Percentiles rank a stretch among this genome's conserved stretches.
Evolutionary conservation across 2,797 vertebrate genomes (phyloP).

Genomic region (Pteronotus mesoamericanus): DNA sequence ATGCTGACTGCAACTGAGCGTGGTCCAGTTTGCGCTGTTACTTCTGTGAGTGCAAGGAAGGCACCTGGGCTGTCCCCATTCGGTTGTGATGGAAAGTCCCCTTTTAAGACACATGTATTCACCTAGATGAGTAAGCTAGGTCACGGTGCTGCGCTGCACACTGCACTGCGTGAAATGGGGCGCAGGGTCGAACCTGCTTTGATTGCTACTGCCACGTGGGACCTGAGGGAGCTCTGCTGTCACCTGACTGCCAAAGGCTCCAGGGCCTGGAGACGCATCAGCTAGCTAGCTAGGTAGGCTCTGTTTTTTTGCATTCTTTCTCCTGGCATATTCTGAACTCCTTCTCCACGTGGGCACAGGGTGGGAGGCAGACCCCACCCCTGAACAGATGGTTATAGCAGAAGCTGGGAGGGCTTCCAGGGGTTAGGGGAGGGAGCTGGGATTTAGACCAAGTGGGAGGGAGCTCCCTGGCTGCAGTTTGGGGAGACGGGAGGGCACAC

Average conservation of each 20-base stretch:
- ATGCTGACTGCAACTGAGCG: fast-evolving
- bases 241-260: neutral
- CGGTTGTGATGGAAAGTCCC: neutral
- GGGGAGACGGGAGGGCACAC: neutral
- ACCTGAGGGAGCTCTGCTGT: neutral
- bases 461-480: neutral
- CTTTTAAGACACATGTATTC: neutral
- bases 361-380: neutral
- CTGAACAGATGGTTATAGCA: neutral
- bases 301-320: too few relatives aligned
- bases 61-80: neutral
- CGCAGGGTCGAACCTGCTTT: neutral
- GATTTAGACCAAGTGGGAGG: neutral
- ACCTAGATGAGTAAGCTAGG: neutral
- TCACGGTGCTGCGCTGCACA: neutral
- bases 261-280: fast-evolving
- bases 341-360: neutral
- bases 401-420: neutral
- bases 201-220: neutral
- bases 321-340: neutral
- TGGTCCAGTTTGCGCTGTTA: neutral
- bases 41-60: too few relatives aligned
- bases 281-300: neutral
- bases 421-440: neutral
- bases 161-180: neutral